These are phyloP conservation scores for Trematocara zebra DNA, from an alignment of 2,113 vertebrate species.

Conservation along the genomic window DNA sequence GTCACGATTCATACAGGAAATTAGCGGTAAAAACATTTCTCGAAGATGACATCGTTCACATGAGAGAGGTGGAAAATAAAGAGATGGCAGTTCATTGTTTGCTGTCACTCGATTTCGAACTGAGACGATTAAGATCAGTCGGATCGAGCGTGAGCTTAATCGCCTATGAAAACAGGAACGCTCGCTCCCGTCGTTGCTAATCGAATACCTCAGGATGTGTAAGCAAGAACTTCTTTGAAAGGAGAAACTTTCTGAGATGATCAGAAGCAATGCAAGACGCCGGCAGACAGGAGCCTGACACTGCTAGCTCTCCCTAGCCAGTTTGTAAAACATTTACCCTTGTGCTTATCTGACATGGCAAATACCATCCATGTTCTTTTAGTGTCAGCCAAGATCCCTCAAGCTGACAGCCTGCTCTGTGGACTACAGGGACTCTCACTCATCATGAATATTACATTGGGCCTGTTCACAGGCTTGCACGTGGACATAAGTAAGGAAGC, in stretches of 20 bases:
- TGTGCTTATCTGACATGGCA: conserved; percentile 49
- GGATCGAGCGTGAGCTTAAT: neutral
- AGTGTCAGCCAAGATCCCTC: conserved; percentile 56
- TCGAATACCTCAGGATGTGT: neutral
- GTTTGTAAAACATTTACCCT: conserved; percentile 67
- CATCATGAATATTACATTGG: conserved; percentile 60
- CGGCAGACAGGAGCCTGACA: conserved; percentile 24
- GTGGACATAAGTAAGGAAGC: neutral
- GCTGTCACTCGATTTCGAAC: neutral
- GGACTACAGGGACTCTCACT: conserved; percentile 41
- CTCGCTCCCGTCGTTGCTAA: neutral
- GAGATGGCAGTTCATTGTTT: neutral
- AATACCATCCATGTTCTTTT: conserved; percentile 59
- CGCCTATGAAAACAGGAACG: neutral
- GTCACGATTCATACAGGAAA: conserved; percentile 31
- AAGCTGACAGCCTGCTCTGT: conserved; percentile 47
- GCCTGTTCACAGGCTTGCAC: conserved; percentile 39
- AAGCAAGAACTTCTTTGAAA: neutral
- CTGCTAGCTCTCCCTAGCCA: conserved; percentile 26
- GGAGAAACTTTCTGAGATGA: neutral
- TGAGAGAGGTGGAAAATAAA: neutral
- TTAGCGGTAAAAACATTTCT: conserved; percentile 1
- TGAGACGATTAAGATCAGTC: neutral
- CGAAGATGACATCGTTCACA: neutral
- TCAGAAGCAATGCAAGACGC: neutral